phyloP scores from a whole-genome alignment of 2,888 invertebrate genomes.

The Dicycla oo region DNA sequence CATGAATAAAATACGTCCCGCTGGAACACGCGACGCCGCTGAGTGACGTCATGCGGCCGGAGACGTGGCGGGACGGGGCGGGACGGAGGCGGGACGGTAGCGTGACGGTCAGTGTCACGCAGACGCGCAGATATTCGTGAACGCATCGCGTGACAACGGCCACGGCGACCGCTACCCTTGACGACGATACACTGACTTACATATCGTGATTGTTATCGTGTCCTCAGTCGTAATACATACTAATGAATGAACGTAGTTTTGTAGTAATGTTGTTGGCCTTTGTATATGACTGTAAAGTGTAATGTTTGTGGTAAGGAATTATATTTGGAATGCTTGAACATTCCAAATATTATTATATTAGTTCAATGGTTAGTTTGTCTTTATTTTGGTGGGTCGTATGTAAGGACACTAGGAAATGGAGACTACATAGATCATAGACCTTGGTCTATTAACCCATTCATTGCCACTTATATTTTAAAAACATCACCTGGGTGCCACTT shows the following conservation, averaged over 20 bases:
- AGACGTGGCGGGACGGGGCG: neutral
- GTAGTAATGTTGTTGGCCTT: neutral
- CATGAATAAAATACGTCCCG: constrained; percentile 28
- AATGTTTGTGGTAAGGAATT: neutral
- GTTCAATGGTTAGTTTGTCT: neutral
- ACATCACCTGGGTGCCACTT: too few species aligned
- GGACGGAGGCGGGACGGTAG: neutral
- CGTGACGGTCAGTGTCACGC: constrained; percentile 25
- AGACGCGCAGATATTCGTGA: constrained; percentile 12
- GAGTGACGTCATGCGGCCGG: constrained; percentile 1
- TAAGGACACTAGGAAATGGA: neutral
- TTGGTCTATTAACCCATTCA: too few species aligned
- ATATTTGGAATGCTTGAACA: neutral
- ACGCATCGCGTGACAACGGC: constrained; percentile 40
- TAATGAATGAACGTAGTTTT: constrained; percentile 23
- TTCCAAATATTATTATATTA: neutral
- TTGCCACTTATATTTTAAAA: too few species aligned
- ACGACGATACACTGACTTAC: constrained; percentile 8
- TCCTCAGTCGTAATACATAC: neutral
- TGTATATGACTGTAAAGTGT: neutral
- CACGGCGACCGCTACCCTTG: constrained; percentile 23
- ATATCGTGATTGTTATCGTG: constrained; percentile 4
- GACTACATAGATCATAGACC: neutral
- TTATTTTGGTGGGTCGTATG: neutral
- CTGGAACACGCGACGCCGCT: constrained; percentile 3